phyloP scores from a whole-genome alignment of 2,113 vertebrate species.

The Dipodomys merriami region DNA sequence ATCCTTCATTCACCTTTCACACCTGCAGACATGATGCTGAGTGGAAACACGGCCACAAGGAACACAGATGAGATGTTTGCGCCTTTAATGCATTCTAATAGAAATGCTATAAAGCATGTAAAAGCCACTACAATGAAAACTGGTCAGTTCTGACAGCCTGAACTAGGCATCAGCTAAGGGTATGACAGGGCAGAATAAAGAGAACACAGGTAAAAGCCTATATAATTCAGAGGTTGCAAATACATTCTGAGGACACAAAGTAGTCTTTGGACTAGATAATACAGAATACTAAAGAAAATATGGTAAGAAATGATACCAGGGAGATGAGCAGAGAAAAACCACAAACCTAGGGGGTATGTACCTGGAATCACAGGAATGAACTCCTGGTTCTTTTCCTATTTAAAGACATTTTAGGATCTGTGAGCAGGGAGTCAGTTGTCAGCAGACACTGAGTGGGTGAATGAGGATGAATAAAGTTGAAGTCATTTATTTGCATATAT shows the following conservation, averaged over 20 bases:
- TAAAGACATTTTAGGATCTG: not conserved
- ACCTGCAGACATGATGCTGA: conserved; percentile 26
- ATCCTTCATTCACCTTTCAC: conserved; percentile 13
- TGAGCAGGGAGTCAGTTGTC: no score
- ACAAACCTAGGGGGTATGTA: conserved; percentile 10
- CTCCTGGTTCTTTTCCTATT: not conserved
- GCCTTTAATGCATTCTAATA: not conserved
- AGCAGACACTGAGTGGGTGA: no score
- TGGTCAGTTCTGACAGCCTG: conserved; percentile 35
- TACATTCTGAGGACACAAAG: not conserved
- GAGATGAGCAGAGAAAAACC: not conserved
- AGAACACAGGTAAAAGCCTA: conserved; percentile 7
- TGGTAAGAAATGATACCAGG: not conserved
- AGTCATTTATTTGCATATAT: no score
- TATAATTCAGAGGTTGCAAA: conserved; percentile 12
- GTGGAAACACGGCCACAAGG: not conserved
- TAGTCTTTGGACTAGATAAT: conserved; percentile 18
- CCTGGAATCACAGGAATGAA: conserved; percentile 28
- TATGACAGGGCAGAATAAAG: not conserved
- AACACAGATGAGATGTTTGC: conserved; percentile 22
- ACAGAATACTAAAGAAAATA: not conserved
- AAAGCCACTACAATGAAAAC: conserved; percentile 42
- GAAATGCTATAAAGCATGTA: conserved; percentile 35
- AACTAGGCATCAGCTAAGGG: not conserved
- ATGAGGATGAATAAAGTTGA: no score